A percentile compares a stretch with the other conserved stretches of the same genome.
phyloP scores from a whole-genome alignment of 2,888 invertebrate genomes.

The Pinctada fucata region DNA sequence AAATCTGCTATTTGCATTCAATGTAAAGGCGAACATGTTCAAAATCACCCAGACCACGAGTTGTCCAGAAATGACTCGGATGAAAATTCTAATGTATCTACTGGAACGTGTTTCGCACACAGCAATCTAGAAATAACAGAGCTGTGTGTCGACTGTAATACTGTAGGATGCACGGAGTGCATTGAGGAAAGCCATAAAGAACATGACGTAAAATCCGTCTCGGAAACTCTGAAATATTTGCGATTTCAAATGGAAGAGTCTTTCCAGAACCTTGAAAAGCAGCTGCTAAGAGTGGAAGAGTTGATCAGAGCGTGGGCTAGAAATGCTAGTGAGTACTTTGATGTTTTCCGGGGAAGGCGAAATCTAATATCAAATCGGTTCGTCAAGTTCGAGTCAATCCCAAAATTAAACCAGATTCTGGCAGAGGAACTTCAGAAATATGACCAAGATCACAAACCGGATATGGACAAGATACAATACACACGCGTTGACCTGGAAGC shows the following conservation, averaged over 20 bases:
- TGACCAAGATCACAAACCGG: background rate
- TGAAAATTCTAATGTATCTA: background rate
- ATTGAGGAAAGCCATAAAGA: background rate
- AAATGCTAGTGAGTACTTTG: background rate
- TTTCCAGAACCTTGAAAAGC: background rate
- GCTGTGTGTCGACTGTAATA: background rate
- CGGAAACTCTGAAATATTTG: background rate
- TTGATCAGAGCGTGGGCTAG: background rate
- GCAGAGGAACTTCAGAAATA: background rate
- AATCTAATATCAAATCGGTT: background rate
- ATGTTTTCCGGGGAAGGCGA: background rate
- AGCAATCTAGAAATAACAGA: background rate
- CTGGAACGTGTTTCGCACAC: background rate
- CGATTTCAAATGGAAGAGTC: background rate
- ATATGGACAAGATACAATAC: background rate
- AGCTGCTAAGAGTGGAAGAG: background rate
- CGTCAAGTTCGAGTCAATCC: background rate
- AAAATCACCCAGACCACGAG: background rate
- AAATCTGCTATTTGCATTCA: background rate
- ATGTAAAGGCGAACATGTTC: background rate
- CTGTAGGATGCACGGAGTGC: background rate
- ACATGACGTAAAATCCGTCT: background rate
- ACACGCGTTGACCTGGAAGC: background rate
- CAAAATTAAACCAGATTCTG: background rate
- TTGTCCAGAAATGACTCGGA: background rate